Evolutionary conservation across 2,888 invertebrate species (phyloP).

Genomic region (Luperina nickerlii): DNA sequence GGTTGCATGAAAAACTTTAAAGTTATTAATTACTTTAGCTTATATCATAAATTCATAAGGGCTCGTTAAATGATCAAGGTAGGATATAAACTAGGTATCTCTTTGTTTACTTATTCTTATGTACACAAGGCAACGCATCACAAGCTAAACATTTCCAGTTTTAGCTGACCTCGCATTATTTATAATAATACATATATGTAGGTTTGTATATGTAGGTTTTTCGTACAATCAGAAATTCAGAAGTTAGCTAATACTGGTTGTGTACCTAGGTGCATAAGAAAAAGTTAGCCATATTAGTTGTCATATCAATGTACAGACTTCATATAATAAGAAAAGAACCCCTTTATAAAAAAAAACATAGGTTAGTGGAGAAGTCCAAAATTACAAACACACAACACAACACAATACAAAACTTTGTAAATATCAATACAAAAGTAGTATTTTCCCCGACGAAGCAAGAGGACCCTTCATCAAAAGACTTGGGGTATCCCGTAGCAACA

Average conservation of each 20-base stretch:
- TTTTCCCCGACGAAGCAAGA: slow-evolving; percentile 26
- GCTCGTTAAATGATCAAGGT: too few species aligned
- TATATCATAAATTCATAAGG: background rate
- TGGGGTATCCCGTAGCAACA: slow-evolving; percentile 47
- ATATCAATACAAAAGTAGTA: slow-evolving; percentile 46
- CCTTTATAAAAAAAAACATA: slow-evolving; percentile 4
- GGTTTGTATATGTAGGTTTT: too few species aligned
- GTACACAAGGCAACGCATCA: too few species aligned
- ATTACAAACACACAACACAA: slow-evolving; percentile 29
- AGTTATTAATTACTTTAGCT: slow-evolving; percentile 35
- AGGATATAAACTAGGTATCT: background rate
- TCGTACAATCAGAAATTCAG: too few species aligned
- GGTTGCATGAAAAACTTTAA: slow-evolving; percentile 15
- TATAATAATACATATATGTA: too few species aligned
- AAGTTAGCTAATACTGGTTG: too few species aligned
- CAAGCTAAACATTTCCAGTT: too few species aligned
- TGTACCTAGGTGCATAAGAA: background rate
- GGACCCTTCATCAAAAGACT: slow-evolving; percentile 38
- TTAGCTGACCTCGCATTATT: too few species aligned
- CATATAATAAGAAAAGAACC: background rate
- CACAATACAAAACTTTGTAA: slow-evolving; percentile 33
- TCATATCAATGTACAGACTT: slow-evolving; percentile 3
- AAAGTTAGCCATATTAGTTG: background rate
- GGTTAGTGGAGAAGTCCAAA: slow-evolving; percentile 4
- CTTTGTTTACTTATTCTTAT: background rate